phyloP scores from a whole-genome alignment of 35 echinoderm and acorn worm genomes.

The Eucidaris tribuloides region DNA sequence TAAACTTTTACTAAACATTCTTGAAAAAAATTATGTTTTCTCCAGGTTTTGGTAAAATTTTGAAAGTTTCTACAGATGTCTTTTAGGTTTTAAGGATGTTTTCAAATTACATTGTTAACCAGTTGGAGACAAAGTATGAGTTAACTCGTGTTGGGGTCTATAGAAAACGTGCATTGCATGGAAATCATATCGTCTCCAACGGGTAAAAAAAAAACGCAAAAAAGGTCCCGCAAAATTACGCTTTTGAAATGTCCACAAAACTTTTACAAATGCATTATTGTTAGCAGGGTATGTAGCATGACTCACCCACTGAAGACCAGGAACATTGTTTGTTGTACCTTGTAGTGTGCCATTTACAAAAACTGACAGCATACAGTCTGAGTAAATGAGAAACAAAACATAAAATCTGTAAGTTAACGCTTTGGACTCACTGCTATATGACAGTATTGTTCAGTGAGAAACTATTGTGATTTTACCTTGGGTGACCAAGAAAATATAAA shows the following conservation, averaged over 20 bases:
- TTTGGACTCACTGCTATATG: not conserved
- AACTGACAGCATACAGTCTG: slow-evolving; percentile 52
- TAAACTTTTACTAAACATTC: too few species aligned
- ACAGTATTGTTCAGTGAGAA: not conserved
- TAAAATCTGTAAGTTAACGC: not conserved
- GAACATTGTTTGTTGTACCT: slow-evolving; percentile 6
- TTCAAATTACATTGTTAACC: too few species aligned
- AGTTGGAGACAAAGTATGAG: not conserved
- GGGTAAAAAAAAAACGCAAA: not conserved
- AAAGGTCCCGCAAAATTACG: not conserved
- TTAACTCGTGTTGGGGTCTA: not conserved
- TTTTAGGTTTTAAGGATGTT: too few species aligned
- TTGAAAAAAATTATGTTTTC: too few species aligned
- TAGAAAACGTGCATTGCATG: not conserved
- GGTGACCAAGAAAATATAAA: too few species aligned
- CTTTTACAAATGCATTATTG: too few species aligned
- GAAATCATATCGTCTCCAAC: not conserved
- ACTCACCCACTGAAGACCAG: slow-evolving; percentile 59
- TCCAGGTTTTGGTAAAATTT: too few species aligned
- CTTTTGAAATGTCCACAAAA: too few species aligned
- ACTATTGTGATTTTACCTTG: too few species aligned
- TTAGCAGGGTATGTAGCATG: too few species aligned
- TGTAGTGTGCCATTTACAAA: slow-evolving; percentile 65
- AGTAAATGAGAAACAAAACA: not conserved
- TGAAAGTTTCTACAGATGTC: too few species aligned